phyloP scores from a whole-genome alignment of 2,888 invertebrate species.

The Agrochola lota region DNA sequence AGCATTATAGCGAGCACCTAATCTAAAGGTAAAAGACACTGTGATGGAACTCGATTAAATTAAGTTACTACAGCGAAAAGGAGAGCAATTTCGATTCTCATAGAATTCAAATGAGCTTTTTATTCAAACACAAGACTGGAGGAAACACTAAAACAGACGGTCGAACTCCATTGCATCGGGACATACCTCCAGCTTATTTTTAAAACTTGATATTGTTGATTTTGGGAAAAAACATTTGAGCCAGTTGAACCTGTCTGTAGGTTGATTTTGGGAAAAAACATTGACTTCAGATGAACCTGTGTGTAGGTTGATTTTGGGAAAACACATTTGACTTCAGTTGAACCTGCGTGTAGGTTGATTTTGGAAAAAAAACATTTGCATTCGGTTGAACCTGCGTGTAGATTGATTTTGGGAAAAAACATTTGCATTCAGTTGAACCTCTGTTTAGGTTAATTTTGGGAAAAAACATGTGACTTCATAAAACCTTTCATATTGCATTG shows the following conservation, averaged over 20 bases:
- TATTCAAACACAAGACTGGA: slow-evolving; percentile 86
- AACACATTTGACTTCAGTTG: too few species aligned
- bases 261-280: too few species aligned
- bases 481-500: background rate
- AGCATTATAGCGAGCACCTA: slow-evolving; percentile 77
- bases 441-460: slow-evolving; percentile 59
- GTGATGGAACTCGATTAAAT: slow-evolving; percentile 88
- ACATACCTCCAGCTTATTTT: slow-evolving; percentile 74
- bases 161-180: slow-evolving; percentile 78
- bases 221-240: slow-evolving; percentile 45
- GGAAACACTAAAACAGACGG: slow-evolving; percentile 85
- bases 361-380: slow-evolving; percentile 40
- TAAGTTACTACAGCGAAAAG: slow-evolving; percentile 89
- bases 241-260: background rate
- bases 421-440: background rate
- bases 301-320: too few species aligned
- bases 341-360: slow-evolving; percentile 53
- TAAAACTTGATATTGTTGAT: slow-evolving; percentile 70
- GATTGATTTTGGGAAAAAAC: slow-evolving; percentile 63
- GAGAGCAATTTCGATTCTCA: slow-evolving; percentile 89
- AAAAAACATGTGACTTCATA: background rate
- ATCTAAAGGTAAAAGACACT: slow-evolving; percentile 85
- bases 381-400: background rate
- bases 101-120: slow-evolving; percentile 90
- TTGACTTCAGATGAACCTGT: background rate